A percentile compares a stretch with the other conserved stretches of the same genome.
Conservation (phyloP, 1,140 invertebrate species). For the Chrysoperla carnea region DNA sequence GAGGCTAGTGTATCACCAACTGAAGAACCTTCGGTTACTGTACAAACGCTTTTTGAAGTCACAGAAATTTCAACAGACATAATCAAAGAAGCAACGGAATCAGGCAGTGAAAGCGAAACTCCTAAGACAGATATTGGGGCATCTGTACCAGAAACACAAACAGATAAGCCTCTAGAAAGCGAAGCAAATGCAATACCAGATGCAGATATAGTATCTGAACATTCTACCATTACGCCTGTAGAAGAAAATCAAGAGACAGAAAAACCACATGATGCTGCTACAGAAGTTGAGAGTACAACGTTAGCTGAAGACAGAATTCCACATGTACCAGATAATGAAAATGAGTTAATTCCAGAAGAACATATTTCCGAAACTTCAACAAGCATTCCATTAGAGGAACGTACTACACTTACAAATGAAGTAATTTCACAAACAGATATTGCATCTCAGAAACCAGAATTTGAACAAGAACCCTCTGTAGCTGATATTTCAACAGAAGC, state of each 20-base stretch:
- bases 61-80: not conserved
- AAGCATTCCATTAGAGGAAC: not conserved
- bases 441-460: not conserved
- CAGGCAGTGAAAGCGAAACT: not conserved
- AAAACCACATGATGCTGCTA: constrained; percentile 3
- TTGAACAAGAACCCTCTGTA: not conserved
- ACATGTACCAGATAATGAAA: not conserved
- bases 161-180: constrained; percentile 1
- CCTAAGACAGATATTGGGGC: constrained; percentile 1
- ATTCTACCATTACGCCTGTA: constrained; percentile 1
- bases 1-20: too few species aligned
- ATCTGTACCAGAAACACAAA: constrained; percentile 2
- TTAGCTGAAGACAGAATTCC: not conserved
- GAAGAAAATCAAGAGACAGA: constrained; percentile 7
- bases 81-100: not conserved
- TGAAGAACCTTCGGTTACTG: too few species aligned
- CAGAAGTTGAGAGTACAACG: not conserved
- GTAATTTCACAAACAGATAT: too few species aligned
- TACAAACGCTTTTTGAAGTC: not conserved
- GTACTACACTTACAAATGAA: too few species aligned
- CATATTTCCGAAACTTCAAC: not conserved
- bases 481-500: not conserved
- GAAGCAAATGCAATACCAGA: not conserved
- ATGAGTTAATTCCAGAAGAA: not conserved
- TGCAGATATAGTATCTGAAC: constrained; percentile 1